phyloP scores from a whole-genome alignment of 2,113 vertebrate species.

The Cryptoleucopteryx plumbea region DNA sequence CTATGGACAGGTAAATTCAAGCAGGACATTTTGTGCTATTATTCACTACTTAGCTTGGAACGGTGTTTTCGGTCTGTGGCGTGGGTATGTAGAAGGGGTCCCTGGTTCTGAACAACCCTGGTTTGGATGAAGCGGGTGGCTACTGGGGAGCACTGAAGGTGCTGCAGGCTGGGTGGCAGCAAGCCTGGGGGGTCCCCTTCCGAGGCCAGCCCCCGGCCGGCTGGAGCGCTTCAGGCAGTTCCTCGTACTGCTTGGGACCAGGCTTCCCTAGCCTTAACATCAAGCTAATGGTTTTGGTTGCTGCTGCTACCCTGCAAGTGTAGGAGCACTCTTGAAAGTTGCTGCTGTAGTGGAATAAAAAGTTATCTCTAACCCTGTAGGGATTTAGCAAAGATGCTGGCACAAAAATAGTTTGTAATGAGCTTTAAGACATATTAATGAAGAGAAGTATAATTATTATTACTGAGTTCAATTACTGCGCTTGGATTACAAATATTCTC shows the following conservation, averaged over 20 bases:
- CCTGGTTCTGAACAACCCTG: accelerated
- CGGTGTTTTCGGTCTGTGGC: accelerated
- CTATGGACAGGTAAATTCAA: not conserved
- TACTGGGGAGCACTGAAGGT: not conserved
- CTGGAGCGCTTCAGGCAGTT: accelerated
- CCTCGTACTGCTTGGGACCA: accelerated
- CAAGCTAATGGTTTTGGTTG: not conserved
- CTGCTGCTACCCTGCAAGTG: not conserved
- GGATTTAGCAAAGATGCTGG: constrained; percentile 51
- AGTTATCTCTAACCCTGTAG: constrained; percentile 27
- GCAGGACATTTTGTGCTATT: accelerated
- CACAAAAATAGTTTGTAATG: constrained; percentile 60
- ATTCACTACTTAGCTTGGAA: not conserved
- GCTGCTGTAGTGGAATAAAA: not conserved
- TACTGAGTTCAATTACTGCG: constrained; percentile 53
- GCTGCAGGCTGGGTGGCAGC: not conserved
- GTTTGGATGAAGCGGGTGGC: accelerated
- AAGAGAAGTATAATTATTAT: constrained; percentile 60
- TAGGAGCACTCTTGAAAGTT: not conserved
- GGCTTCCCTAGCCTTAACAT: not conserved
- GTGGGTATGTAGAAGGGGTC: not conserved
- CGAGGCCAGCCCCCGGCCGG: accelerated
- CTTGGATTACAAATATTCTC: constrained; percentile 58
- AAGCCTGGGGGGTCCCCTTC: not conserved
- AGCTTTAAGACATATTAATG: constrained; percentile 58